Evolutionary conservation across 2,797 vertebrate species (phyloP).

Genomic region (Austrolebias charrua): DNA sequence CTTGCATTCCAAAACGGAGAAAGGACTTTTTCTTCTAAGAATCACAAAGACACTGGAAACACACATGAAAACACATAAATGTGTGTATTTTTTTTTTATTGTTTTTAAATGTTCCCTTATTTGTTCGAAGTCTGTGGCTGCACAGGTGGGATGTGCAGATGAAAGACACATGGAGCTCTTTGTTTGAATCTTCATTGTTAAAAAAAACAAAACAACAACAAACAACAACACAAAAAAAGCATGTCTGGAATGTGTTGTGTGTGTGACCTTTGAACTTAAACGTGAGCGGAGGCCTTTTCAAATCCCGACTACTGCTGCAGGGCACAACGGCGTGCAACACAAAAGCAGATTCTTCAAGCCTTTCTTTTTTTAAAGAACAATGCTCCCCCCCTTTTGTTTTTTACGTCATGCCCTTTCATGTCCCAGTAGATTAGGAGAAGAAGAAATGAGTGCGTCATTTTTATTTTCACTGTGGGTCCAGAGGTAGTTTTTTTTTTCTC

Average conservation of each 20-base stretch:
- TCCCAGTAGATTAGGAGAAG: conserved; percentile 35
- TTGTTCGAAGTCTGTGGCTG: conserved; percentile 24
- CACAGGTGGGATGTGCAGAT: conserved; percentile 58
- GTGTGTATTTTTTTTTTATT: too few relatives aligned
- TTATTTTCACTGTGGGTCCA: conserved; percentile 15
- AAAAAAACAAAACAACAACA: conserved; percentile 45
- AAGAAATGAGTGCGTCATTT: conserved; percentile 34
- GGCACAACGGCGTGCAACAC: conserved; percentile 48
- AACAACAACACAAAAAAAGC: conserved; percentile 48
- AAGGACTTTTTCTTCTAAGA: neutral
- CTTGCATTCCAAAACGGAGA: neutral
- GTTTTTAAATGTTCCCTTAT: conserved; percentile 3
- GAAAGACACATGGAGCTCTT: conserved; percentile 43
- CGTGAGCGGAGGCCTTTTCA: conserved; percentile 57
- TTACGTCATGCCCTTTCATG: conserved; percentile 29
- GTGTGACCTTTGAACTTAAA: conserved; percentile 66
- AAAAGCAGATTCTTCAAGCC: conserved; percentile 34
- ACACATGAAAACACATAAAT: conserved; percentile 9
- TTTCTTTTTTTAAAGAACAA: conserved; percentile 16
- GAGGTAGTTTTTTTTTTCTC: conserved; percentile 31
- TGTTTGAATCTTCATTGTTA: conserved; percentile 53
- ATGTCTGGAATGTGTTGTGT: conserved; percentile 74
- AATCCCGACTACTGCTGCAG: conserved; percentile 51
- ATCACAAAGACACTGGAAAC: neutral
- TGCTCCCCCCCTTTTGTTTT: neutral